Evolutionary conservation across 2,888 invertebrate species (phyloP).

Genomic region (Therioaphis trifolii): DNA sequence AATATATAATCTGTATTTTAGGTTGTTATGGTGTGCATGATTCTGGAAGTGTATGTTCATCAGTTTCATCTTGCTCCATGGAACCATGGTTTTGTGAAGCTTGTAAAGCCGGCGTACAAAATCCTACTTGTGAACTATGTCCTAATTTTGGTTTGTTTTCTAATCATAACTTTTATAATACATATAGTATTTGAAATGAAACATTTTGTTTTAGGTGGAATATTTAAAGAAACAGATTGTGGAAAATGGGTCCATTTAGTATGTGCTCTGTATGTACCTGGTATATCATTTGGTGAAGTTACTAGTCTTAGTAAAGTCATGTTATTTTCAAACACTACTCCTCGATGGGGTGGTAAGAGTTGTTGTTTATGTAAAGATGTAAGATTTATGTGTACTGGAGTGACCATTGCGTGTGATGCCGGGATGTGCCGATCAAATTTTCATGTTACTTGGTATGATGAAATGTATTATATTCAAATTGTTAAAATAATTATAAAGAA

Average conservation of each 20-base stretch:
- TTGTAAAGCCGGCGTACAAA: slow-evolving; percentile 88
- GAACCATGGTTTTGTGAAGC: slow-evolving; percentile 99
- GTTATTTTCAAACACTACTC: slow-evolving; percentile 97
- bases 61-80: slow-evolving; percentile 92
- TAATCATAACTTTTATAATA: background rate
- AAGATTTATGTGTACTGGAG: slow-evolving; percentile 88
- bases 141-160: slow-evolving; percentile 79
- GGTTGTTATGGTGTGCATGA: slow-evolving; percentile 96
- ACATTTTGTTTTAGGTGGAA: slow-evolving; percentile 74
- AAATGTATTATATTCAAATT: background rate
- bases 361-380: slow-evolving; percentile 92
- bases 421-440: slow-evolving; percentile 98
- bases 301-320: slow-evolving; percentile 92
- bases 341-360: slow-evolving; percentile 92
- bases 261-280: slow-evolving; percentile 97
- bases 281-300: slow-evolving; percentile 95
- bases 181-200: background rate
- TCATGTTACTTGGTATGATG: slow-evolving; percentile 90
- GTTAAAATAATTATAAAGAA: too few relatives aligned
- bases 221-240: slow-evolving; percentile 95
- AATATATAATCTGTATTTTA: slow-evolving; percentile 67
- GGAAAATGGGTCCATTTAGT: slow-evolving; percentile 98
- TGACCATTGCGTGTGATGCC: slow-evolving; percentile 97
- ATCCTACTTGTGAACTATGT: slow-evolving; percentile 94
- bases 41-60: slow-evolving; percentile 87